Conservation (phyloP, 2,113 vertebrate genomes). For the Gorsachius goisagi region DNA sequence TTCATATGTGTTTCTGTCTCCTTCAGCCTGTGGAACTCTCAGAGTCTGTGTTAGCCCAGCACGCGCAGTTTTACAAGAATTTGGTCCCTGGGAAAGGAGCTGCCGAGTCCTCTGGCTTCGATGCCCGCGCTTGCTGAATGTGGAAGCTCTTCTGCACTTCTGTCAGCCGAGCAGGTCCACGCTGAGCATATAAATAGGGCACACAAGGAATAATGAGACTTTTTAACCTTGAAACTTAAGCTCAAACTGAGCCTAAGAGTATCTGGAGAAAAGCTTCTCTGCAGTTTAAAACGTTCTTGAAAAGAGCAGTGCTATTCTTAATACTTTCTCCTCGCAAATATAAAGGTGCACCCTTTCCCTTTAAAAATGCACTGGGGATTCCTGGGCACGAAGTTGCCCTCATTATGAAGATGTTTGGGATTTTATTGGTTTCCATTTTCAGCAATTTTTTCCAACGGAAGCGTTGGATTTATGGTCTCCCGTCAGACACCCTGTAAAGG, state of each 20-base stretch:
- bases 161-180: neutral
- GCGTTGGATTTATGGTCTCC: neutral
- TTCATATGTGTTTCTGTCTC: fast-evolving
- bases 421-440: neutral
- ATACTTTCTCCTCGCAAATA: neutral
- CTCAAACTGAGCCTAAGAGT: neutral
- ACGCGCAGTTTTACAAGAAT: fast-evolving
- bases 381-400: neutral
- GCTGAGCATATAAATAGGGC: neutral
- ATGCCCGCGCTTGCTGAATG: fast-evolving
- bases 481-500: neutral
- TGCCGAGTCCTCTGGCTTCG: neutral
- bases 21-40: neutral
- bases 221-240: neutral
- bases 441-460: neutral
- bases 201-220: neutral
- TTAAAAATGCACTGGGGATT: neutral
- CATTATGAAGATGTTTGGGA: neutral
- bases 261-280: neutral
- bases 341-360: neutral
- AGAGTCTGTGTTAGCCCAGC: neutral
- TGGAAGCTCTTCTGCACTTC: neutral
- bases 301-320: neutral
- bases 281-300: neutral
- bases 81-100: neutral